Percentiles rank a stretch among this genome's conserved stretches.
Evolutionary conservation across 2,113 vertebrate species (phyloP).

Genomic region (Onychorhynchus coronatus): DNA sequence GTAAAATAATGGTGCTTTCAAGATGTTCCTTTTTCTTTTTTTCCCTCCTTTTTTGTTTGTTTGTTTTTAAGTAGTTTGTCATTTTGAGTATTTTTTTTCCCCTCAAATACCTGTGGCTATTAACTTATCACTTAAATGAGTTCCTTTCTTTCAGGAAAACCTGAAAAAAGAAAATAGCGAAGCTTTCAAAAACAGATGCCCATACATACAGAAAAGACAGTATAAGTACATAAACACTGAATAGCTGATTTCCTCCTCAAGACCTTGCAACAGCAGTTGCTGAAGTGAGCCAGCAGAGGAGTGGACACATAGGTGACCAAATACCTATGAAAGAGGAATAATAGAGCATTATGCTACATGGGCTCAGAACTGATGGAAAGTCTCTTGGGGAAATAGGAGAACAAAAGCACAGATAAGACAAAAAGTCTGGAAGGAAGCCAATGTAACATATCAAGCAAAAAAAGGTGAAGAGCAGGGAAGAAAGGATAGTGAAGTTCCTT

Average conservation of each 20-base stretch:
- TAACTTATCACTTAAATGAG: background rate
- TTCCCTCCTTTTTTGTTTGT: too few species aligned
- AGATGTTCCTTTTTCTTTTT: background rate
- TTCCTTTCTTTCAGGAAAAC: background rate
- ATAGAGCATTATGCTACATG: background rate
- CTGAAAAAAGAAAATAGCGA: background rate
- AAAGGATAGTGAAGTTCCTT: background rate
- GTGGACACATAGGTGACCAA: background rate
- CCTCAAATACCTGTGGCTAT: background rate
- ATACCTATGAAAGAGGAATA: background rate
- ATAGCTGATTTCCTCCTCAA: background rate
- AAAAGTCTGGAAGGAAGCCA: conserved; percentile 1
- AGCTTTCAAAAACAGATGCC: background rate
- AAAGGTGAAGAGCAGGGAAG: background rate
- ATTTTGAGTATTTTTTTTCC: background rate
- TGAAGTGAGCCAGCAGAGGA: background rate
- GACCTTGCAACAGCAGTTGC: background rate
- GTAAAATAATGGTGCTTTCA: background rate
- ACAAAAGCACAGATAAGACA: conserved; percentile 21
- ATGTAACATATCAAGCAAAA: background rate
- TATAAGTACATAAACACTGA: background rate
- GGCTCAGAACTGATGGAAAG: background rate
- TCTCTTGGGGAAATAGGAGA: background rate
- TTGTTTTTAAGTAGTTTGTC: background rate
- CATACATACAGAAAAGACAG: background rate